These are phyloP conservation scores for Rhinolophus sinicus DNA, from an alignment of 2,113 vertebrate genomes.

Conservation along the genomic window DNA sequence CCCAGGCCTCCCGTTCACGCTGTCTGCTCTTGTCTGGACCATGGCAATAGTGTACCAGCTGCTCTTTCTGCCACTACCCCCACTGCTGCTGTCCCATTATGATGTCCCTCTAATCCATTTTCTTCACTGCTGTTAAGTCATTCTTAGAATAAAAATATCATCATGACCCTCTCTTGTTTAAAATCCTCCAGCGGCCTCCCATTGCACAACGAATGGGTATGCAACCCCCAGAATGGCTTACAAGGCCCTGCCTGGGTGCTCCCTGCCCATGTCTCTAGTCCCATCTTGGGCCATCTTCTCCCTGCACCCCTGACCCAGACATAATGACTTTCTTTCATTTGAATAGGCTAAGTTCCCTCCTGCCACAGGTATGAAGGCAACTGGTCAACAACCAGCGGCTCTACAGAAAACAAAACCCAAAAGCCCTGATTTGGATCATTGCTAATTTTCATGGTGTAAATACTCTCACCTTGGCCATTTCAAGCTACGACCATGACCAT, in stretches of 20 bases:
- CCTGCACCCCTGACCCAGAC: background rate
- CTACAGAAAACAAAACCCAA: background rate
- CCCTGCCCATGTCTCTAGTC: too few relatives aligned
- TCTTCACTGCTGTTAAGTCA: background rate
- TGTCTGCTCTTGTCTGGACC: too few relatives aligned
- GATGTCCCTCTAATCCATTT: background rate
- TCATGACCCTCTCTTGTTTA: background rate
- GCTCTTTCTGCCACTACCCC: background rate
- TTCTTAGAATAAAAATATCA: background rate
- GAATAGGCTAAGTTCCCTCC: background rate
- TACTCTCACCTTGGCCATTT: rapidly evolving
- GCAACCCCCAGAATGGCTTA: rapidly evolving
- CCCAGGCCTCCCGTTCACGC: rapidly evolving
- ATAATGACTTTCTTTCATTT: background rate
- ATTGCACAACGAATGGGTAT: background rate
- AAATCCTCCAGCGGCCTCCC: background rate
- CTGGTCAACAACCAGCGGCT: background rate
- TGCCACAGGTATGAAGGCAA: background rate
- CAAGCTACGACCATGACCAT: background rate
- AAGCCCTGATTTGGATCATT: too few relatives aligned
- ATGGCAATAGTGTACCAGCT: background rate
- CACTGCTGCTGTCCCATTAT: too few relatives aligned
- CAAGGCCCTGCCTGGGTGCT: rapidly evolving
- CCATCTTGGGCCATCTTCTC: background rate
- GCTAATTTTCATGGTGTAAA: background rate